Evolutionary conservation across 2,888 invertebrate species (phyloP).

Genomic region (Sinopyrophorus schimmeli): DNA sequence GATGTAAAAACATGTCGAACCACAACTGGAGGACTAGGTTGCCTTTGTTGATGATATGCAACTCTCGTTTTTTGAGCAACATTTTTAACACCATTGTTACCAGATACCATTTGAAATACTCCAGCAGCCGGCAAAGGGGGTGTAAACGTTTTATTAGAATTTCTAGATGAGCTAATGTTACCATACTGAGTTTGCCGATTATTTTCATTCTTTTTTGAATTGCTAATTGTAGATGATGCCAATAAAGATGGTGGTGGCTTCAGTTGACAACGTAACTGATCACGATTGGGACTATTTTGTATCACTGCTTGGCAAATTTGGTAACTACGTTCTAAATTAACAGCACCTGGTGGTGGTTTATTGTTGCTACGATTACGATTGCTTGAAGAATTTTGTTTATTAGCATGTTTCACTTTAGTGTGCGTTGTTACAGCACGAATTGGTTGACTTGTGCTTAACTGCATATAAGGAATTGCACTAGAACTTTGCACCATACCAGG

Average conservation of each 20-base stretch:
- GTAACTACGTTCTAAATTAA: slow-evolving; percentile 91
- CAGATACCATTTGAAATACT: slow-evolving; percentile 47
- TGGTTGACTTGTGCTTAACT: slow-evolving; percentile 58
- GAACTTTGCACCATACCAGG: slow-evolving; percentile 55
- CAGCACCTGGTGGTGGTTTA: slow-evolving; percentile 85
- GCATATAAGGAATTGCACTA: slow-evolving; percentile 57
- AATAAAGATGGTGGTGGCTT: slow-evolving; percentile 83
- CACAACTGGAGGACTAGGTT: slow-evolving; percentile 65
- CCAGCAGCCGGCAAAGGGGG: slow-evolving; percentile 52
- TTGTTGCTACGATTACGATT: slow-evolving; percentile 63
- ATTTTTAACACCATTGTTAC: slow-evolving; percentile 52
- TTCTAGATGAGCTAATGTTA: slow-evolving; percentile 52
- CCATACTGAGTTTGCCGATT: slow-evolving; percentile 54
- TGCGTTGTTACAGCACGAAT: slow-evolving; percentile 57
- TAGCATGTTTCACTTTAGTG: slow-evolving; percentile 49
- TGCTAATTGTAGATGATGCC: slow-evolving; percentile 53
- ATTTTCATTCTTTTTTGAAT: slow-evolving; percentile 43
- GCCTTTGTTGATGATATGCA: slow-evolving; percentile 60
- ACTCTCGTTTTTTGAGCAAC: slow-evolving; percentile 51
- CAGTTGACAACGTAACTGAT: slow-evolving; percentile 81
- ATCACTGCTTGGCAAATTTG: slow-evolving; percentile 94
- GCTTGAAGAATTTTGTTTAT: slow-evolving; percentile 41
- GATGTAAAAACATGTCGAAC: slow-evolving; percentile 65
- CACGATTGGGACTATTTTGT: slow-evolving; percentile 89
- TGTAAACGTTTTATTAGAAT: slow-evolving; percentile 52